Percentiles rank a stretch among this genome's conserved stretches.
Evolutionary conservation across 2,888 invertebrate genomes (phyloP).

Genomic region (Aphodius sticticus): DNA sequence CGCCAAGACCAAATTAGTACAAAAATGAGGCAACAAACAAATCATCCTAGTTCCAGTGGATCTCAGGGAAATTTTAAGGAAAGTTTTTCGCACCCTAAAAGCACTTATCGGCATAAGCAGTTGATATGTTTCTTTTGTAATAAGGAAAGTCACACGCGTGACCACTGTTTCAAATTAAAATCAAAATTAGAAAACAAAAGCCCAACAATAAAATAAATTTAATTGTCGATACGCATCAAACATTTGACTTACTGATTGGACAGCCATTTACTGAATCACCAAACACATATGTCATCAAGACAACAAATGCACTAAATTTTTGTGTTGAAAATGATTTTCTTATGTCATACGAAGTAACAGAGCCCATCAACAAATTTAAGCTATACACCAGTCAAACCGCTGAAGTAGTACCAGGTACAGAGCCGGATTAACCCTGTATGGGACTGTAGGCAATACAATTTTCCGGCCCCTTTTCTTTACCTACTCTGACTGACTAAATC

Average conservation of each 20-base stretch:
- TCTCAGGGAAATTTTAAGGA: background rate
- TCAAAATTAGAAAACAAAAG: background rate
- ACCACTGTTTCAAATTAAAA: background rate
- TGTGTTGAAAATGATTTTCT: too few relatives aligned
- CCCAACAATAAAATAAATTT: constrained; percentile 10
- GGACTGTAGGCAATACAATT: background rate
- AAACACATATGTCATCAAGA: background rate
- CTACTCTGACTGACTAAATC: constrained; percentile 4
- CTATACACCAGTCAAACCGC: too few relatives aligned
- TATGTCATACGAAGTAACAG: too few relatives aligned
- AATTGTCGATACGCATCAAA: constrained; percentile 8
- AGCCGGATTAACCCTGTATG: constrained; percentile 4
- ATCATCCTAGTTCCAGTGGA: too few relatives aligned
- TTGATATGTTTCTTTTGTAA: background rate
- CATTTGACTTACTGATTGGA: constrained; percentile 22
- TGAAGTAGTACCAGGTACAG: background rate
- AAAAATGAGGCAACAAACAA: too few relatives aligned
- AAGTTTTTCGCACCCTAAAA: too few relatives aligned
- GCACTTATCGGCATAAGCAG: background rate
- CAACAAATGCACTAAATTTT: too few relatives aligned
- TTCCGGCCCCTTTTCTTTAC: background rate
- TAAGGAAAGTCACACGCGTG: background rate
- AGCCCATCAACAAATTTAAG: too few relatives aligned
- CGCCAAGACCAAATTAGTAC: too few relatives aligned
- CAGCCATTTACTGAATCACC: constrained; percentile 24